phyloP scores from a whole-genome alignment of 2,888 invertebrate species.

The Entomobrya multifasciata region DNA sequence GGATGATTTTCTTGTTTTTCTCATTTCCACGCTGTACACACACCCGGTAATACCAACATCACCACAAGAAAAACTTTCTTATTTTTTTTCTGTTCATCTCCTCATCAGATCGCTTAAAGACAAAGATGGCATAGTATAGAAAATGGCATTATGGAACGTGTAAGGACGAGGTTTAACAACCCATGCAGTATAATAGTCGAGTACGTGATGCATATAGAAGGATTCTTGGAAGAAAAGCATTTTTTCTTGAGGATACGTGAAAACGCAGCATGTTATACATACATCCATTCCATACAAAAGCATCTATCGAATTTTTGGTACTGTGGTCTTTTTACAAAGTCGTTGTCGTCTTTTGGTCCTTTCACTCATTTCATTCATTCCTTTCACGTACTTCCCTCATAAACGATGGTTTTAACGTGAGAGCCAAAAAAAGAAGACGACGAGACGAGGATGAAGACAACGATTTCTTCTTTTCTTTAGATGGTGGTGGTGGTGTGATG shows the following conservation, averaged over 20 bases:
- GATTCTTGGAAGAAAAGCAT: background rate
- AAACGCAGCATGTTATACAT: too few relatives aligned
- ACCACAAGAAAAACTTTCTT: background rate
- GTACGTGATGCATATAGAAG: constrained; percentile 6
- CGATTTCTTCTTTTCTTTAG: constrained; percentile 32
- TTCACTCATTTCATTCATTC: constrained; percentile 71
- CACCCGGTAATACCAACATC: background rate
- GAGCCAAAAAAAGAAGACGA: constrained; percentile 58
- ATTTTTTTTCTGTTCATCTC: constrained; percentile 14
- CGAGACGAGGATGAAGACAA: constrained; percentile 47
- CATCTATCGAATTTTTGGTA: background rate
- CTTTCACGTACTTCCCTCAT: constrained; percentile 75
- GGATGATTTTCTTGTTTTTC: constrained; percentile 40
- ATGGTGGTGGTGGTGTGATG: constrained; percentile 19
- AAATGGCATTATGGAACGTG: background rate
- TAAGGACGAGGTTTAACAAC: constrained; percentile 48
- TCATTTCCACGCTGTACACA: background rate
- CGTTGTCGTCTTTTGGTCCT: constrained; percentile 34
- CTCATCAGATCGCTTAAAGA: constrained; percentile 21
- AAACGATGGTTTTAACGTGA: constrained; percentile 79
- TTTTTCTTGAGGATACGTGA: constrained; percentile 13
- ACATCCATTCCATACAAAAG: too few relatives aligned
- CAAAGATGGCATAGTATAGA: background rate
- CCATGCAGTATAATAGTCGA: constrained; percentile 24
- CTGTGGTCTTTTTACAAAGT: background rate